Conservation (phyloP, 2,888 invertebrate genomes). For the Osedax fenrisi region DNA sequence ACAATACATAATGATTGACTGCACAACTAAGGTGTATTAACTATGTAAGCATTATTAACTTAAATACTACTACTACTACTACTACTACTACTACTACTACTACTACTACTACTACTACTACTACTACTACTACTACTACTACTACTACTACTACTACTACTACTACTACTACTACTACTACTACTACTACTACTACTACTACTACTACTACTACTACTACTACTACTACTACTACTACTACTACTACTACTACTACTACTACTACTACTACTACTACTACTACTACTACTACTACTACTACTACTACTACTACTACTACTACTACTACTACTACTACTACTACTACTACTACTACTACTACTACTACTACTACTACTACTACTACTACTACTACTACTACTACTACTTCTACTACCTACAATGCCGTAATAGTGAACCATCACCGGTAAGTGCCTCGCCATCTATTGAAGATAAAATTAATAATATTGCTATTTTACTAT, state of each 20-base stretch:
- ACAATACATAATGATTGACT: no score
- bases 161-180: constrained; percentile 2
- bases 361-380: neutral
- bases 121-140: constrained; percentile 2
- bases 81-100: neutral
- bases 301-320: neutral
- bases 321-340: neutral
- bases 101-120: neutral
- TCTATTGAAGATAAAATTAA: no score
- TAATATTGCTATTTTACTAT: no score
- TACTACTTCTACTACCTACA: neutral
- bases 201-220: constrained; percentile 4
- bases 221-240: neutral
- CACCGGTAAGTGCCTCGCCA: no score
- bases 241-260: constrained; percentile 4
- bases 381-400: neutral
- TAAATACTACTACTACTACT: neutral
- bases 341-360: neutral
- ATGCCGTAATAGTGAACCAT: no score
- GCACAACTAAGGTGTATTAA: no score
- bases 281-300: constrained; percentile 3
- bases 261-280: constrained; percentile 5
- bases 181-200: constrained; percentile 7
- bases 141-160: neutral
- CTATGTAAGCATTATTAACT: neutral